Conservation (phyloP, 2,888 invertebrate species). For the Tryphoninae sp. region DNA sequence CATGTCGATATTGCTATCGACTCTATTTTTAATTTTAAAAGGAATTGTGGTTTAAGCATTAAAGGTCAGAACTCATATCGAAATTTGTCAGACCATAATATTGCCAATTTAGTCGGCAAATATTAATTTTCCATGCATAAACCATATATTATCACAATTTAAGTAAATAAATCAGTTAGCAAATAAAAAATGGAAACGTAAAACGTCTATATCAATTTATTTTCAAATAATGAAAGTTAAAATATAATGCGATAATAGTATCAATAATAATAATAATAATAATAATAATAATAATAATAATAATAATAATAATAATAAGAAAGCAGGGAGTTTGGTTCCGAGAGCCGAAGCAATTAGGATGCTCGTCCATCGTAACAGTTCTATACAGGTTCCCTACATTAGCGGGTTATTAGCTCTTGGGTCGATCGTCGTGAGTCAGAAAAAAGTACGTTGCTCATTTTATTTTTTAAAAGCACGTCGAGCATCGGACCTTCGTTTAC, state of each 20-base stretch:
- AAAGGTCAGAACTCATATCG: no score
- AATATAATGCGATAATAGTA: conserved; percentile 76
- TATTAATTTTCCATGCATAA: conserved; percentile 15
- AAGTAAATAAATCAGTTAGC: conserved; percentile 2
- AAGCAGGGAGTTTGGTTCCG: conserved; percentile 56
- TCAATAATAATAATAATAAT: conserved; percentile 69
- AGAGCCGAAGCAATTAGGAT: conserved; percentile 47
- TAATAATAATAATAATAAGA: conserved; percentile 64
- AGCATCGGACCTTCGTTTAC: no score
- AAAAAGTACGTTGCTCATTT: conserved; percentile 18
- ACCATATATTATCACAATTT: not conserved
- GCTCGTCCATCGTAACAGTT: conserved; percentile 12
- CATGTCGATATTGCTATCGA: no score
- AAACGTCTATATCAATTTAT: conserved; percentile 78
- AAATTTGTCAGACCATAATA: no score
- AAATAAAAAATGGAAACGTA: not conserved
- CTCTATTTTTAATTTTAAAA: no score
- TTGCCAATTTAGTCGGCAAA: conserved; percentile 3
- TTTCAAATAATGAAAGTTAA: conserved; percentile 80
- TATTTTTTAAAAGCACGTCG: conserved; percentile 8
- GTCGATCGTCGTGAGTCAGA: conserved; percentile 10
- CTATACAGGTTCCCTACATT: conserved; percentile 21
- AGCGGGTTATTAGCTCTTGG: conserved; percentile 12
- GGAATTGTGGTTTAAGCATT: no score
- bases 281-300: conserved; percentile 66